Base-by-base conservation (phyloP, 2,888 invertebrate species). In the Uloborus plumipes region DNA sequence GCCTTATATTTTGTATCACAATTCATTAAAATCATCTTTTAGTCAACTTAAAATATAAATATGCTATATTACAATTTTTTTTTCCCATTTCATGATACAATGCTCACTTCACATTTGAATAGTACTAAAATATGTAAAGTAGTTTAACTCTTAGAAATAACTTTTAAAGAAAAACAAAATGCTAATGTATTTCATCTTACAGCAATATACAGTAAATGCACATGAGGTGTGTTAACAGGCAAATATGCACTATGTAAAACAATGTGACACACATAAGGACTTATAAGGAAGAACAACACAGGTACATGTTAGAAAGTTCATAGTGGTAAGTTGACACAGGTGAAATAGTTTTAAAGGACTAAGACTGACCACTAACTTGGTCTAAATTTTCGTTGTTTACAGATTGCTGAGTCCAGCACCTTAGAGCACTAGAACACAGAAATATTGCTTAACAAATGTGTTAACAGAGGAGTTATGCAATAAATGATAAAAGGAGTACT, bases 401-500 rank as follows among this genome's bases (percentile, higher is more conserved):
- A 79, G 78, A 83, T 66, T 84, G 84, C 84, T 84, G 84, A 84
- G 61, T 78, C 61, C 84, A 84, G 84, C 84, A 84, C 84, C 84
- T 84, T 84, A 74, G 77, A 72, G 73, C 73, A 77, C 67, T 67
- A 76, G 82, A 83, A 83, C 82, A 83, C 82, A 72, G 82, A 83
- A 72, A 83, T 69, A 83, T 77, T 67, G 69, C 20, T 66, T 47
- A 55, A 55, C 55, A 55, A 55, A 9, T 55, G 7, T 55, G 15
- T 55, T 9, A 55, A 55, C 2, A 18, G 55, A 16, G 9, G 55
- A 20, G 2, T n/a, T n/a, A 20, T 55, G 16, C 13, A 18, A 15
- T 2, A 15, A 39, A 1, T 39, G 1, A 39, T 7, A 7, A 11
- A 39, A 39, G 39, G 11, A 39, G 39, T 39, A 39, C 39, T 6